Percentiles rank a stretch among this genome's conserved stretches.
These are phyloP conservation scores for Rhabdomys dilectus DNA, from an alignment of 2,113 vertebrate genomes.

Conservation along the genomic window DNA sequence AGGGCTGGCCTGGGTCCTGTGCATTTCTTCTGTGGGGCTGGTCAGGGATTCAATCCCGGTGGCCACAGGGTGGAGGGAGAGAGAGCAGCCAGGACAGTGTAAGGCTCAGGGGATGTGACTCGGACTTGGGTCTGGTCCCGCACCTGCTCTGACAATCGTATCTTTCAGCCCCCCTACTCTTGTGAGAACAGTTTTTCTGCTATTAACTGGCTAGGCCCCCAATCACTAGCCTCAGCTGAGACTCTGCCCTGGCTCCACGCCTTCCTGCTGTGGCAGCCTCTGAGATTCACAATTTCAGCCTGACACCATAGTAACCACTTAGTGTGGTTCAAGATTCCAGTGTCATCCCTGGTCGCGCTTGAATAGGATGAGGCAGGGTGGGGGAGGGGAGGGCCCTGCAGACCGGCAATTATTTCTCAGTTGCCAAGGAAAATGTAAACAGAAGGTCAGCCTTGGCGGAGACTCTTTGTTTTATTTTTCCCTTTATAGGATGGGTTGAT, in stretches of 20 bases:
- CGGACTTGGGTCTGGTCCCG: slow-evolving; percentile 55
- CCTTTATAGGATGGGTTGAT: slow-evolving; percentile 78
- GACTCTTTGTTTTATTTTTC: slow-evolving; percentile 74
- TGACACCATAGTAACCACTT: slow-evolving; percentile 90
- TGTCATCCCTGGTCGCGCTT: slow-evolving; percentile 87
- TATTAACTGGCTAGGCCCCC: slow-evolving; percentile 84
- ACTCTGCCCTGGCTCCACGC: slow-evolving; percentile 84
- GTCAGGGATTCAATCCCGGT: background rate
- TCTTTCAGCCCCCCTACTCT: slow-evolving; percentile 79
- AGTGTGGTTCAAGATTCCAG: slow-evolving; percentile 88
- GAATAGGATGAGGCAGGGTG: slow-evolving; percentile 81
- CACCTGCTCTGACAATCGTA: slow-evolving; percentile 73
- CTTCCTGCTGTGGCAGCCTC: slow-evolving; percentile 82
- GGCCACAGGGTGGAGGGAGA: background rate
- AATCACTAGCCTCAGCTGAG: slow-evolving; percentile 80
- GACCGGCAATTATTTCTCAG: slow-evolving; percentile 85
- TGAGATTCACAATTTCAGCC: slow-evolving; percentile 88
- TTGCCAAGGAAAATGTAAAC: slow-evolving; percentile 87
- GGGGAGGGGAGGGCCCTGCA: slow-evolving; percentile 81
- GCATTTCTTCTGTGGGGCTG: background rate
- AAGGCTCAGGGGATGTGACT: background rate
- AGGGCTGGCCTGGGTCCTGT: background rate
- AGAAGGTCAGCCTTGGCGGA: slow-evolving; percentile 85
- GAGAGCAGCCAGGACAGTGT: background rate
- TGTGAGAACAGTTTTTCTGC: slow-evolving; percentile 82